Evolutionary conservation across 1,140 invertebrate genomes (phyloP), one percentile per base, ranked within the genome.

Genomic region (Homalodisca vitripennis): DNA sequence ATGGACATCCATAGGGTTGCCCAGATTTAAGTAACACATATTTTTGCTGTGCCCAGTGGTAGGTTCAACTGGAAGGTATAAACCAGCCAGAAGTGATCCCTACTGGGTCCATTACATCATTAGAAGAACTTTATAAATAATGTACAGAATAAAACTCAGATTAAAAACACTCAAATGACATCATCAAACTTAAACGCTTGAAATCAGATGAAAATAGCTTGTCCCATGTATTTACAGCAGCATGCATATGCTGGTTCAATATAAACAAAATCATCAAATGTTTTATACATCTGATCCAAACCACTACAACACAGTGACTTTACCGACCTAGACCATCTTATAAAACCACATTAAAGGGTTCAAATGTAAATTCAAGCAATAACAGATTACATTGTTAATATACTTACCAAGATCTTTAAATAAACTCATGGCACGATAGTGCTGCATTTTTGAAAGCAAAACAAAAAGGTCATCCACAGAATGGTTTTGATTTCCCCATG

Each of bases 401-500:
- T 12, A 17, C 26, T 24, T 12, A 60, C 10, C 24, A 27, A 29
- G 88, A 32, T 82, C 76, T 76, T 86, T 84, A 1, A 95, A 75
- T 24, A 86, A 79, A 41, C 80, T 73, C 85, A 95, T 88, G 1
- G 88, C 88, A 73, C 88, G 83, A 74, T 88, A 88, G 73, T 93
- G 86, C 71, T 89, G 83, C 86, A 93, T 91, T 74, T 79, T 80
- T 26, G 79, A 88, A 2, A 92, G 81, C 24, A 91, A 76, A 1
- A 87, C 80, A 78, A 93, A 94, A 3, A 97, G 79, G 78, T 93
- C 89, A 55, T 87, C 78, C 1, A 93, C 85, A 20, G 87, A 89
- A 73, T 94, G 92, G 80, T 94, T 95, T 67, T 88, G 84, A 73
- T 88, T 85, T 3, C 90, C 89, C 92, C 92, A 96, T 62, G 85